Evolutionary conservation across 2,113 vertebrate species (phyloP).

Genomic region (Megaceryle maxima): DNA sequence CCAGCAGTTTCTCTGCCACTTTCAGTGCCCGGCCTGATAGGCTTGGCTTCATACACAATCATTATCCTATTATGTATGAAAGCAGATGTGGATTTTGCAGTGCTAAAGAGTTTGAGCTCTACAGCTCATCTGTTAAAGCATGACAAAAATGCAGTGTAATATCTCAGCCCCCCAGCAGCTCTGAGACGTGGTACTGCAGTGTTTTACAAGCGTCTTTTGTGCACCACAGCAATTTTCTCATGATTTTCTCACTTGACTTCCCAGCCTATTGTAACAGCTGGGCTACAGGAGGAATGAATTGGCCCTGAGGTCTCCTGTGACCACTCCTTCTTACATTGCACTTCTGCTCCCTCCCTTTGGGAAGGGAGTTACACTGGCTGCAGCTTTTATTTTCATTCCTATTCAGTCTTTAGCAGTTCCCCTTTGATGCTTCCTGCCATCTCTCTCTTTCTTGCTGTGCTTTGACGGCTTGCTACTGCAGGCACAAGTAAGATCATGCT

Average conservation of each 20-base stretch:
- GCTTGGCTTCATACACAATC: not conserved
- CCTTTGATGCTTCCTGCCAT: slow-evolving; percentile 57
- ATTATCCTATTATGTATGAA: not conserved
- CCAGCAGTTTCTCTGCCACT: not conserved
- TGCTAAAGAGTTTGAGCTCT: not conserved
- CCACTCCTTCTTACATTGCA: slow-evolving; percentile 35
- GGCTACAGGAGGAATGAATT: not conserved
- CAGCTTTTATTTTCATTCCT: slow-evolving; percentile 61
- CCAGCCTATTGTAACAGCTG: slow-evolving; percentile 24
- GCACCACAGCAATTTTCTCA: slow-evolving; percentile 11
- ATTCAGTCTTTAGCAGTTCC: slow-evolving; percentile 38
- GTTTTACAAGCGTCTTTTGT: slow-evolving; percentile 19
- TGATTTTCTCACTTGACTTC: slow-evolving; percentile 34
- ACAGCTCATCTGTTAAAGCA: not conserved
- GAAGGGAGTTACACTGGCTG: slow-evolving; percentile 33
- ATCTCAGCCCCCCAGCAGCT: not conserved
- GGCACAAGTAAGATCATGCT: slow-evolving; percentile 52
- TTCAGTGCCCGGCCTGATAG: not conserved
- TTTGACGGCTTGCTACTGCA: slow-evolving; percentile 49
- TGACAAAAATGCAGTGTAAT: not conserved
- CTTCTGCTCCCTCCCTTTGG: slow-evolving; percentile 39
- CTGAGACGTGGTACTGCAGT: not conserved
- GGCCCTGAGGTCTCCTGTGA: slow-evolving; percentile 22
- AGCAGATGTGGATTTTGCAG: not conserved
- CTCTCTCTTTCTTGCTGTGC: slow-evolving; percentile 46